Conservation (phyloP, 2,113 vertebrate species). For the Zosterops japonicus region DNA sequence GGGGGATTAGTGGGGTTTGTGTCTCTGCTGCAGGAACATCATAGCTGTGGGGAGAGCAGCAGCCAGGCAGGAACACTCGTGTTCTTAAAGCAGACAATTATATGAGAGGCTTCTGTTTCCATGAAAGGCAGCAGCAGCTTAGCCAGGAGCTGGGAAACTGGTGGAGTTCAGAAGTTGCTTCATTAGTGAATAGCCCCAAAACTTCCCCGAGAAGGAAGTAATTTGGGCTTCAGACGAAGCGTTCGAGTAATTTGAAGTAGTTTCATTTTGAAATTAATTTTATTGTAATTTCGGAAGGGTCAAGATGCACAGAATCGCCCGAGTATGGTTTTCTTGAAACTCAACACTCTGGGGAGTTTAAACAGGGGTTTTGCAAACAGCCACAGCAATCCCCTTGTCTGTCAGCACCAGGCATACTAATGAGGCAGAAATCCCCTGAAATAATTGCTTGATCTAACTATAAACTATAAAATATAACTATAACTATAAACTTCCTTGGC, state of each 20-base stretch:
- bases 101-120: neutral
- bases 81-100: neutral
- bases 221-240: neutral
- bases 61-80: fast-evolving
- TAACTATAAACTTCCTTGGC: too few relatives aligned
- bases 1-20: neutral
- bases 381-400: neutral
- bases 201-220: neutral
- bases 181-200: neutral
- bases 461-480: too few relatives aligned
- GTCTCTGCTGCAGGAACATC: neutral
- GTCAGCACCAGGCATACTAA: neutral
- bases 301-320: neutral
- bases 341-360: neutral
- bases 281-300: neutral
- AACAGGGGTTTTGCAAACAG: neutral
- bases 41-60: neutral
- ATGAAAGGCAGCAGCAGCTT: neutral
- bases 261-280: neutral
- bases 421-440: neutral
- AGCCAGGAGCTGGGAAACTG: neutral
- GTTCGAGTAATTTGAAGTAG: neutral
- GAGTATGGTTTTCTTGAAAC: neutral
- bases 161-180: neutral
- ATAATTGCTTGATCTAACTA: neutral